Evolutionary conservation across 2,113 vertebrate genomes (phyloP), one percentile per base, ranked within the genome.

Genomic region (Copsychus sechellarum): DNA sequence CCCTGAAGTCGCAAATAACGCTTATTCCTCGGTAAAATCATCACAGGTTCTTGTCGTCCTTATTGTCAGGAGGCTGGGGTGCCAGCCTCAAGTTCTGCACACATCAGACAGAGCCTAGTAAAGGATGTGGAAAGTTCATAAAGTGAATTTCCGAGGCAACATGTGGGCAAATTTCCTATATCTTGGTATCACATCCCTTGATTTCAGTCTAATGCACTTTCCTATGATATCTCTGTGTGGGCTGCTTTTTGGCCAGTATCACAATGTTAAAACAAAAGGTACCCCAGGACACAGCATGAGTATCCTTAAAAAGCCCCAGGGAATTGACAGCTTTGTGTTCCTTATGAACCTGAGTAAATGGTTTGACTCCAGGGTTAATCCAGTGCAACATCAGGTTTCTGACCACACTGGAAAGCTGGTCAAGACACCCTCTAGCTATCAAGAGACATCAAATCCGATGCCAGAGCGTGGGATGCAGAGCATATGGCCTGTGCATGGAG

Each of bases 401-500:
- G 90, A 70, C 64, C 82, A 73, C 28, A 2, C 38, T 51, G 67
- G 23, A 47, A 84, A 87, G 28, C 78, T 76, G 87, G 70, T 85
- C 78, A 72, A 67, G 78, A 58, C 67, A 90, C 34, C 40, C 40
- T 83, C 54, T n/a, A 50, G 71, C 54, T 88, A 78, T 43, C 77
- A 77, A 65, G 67, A 86, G 78, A 66, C 43, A 65, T 54, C 67
- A 66, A 72, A 82, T 86, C 50, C 1, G 0, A 33, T 74, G 58
- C 90, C 58, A 66, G 84, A 72, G 61, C 0, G 15, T 85, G 78
- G 87, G 58, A 71, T 85, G 79, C 4, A 5, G 70, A 94, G 81
- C 95, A 95, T 81, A 94, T 92, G 90, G 94, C 60, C 62, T 51
- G 48, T 54, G 71, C 60, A 12, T 25, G 43, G 82, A 81, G 64